Evolutionary conservation across 1,140 invertebrate species (phyloP), one percentile per base, ranked within the genome.

Genomic region (Hestina assimilis): DNA sequence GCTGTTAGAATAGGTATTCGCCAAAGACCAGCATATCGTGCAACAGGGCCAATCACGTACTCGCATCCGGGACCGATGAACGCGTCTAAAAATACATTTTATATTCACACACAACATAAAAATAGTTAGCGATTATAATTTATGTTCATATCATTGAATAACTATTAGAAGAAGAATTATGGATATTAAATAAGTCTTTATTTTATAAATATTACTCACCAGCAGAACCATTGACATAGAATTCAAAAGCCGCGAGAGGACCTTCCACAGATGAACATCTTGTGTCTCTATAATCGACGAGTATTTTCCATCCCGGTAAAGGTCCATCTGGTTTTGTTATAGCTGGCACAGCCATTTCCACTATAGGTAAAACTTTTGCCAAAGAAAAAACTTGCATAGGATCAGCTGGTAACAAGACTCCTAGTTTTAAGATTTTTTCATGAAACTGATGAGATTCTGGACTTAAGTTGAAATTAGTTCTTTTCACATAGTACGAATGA

Each of bases 51-150:
- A 45, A 98, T 91, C 2, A 95, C 95, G 82, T 97, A 98, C 66
- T 97, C 96, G 83, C 96, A 98, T 1, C 96, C 93, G 0, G 97
- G 95, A 0, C 97, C 97, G 66, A 98, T 91, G 74, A 98, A 96
- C 0, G 94, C 95, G 87, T 98, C 95, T 92, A 91, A 59, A 83
- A 83, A 17, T 33, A 47, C 28, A 31, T 47, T 4, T 47, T 12
- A 46, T 4, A 29, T 0, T 29, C 14, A 28, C 23, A 11, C 29
- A 9, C 43, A 46, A 31, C 14, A 24, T 12, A 14, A 46, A 51
- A 38, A 24, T 1, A n/a, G 1, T 9, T n/a, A 1, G 6, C 11
- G 21, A 3, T 43, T 14, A 28, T 15, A 45, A 9, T 6, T 45
- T 8, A 15, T 8, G 1, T 45, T 17, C 4, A 3, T 38, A 19